Evolutionary conservation across 2,113 vertebrate genomes (phyloP).

Genomic region (Leucosticte australis): DNA sequence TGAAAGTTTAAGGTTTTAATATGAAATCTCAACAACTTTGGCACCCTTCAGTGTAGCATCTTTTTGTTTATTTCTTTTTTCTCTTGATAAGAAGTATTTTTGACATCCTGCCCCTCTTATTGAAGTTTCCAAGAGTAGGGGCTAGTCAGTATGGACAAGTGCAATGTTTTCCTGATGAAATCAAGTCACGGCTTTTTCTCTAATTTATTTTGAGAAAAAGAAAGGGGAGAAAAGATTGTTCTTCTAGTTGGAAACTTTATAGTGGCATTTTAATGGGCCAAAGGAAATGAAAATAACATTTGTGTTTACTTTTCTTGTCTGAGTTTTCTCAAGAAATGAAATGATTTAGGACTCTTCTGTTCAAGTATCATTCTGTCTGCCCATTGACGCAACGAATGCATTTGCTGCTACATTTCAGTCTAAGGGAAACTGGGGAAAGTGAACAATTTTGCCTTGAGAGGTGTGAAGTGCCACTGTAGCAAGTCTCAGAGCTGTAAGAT

Average conservation of each 20-base stretch:
- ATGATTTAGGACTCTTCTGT: neutral
- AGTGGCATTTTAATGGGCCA: neutral
- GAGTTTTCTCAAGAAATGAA: neutral
- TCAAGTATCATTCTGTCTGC: neutral
- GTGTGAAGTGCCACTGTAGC: neutral
- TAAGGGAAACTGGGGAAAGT: neutral
- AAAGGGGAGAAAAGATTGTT: neutral
- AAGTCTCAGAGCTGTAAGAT: neutral
- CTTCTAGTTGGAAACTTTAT: neutral
- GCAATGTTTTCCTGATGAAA: neutral
- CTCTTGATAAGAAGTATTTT: neutral
- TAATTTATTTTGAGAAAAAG: neutral
- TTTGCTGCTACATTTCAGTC: neutral
- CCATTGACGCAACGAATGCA: rapidly evolving
- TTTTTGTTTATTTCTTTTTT: neutral
- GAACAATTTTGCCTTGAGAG: neutral
- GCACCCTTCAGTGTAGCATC: neutral
- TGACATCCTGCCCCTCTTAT: neutral
- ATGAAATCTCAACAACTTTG: neutral
- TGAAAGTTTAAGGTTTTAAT: neutral
- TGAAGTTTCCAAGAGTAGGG: neutral
- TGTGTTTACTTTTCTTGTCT: neutral
- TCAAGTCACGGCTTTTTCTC: neutral
- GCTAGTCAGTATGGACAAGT: neutral
- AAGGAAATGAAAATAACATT: neutral